Conservation (phyloP, 2,888 invertebrate species). For the Apeira syringaria region DNA sequence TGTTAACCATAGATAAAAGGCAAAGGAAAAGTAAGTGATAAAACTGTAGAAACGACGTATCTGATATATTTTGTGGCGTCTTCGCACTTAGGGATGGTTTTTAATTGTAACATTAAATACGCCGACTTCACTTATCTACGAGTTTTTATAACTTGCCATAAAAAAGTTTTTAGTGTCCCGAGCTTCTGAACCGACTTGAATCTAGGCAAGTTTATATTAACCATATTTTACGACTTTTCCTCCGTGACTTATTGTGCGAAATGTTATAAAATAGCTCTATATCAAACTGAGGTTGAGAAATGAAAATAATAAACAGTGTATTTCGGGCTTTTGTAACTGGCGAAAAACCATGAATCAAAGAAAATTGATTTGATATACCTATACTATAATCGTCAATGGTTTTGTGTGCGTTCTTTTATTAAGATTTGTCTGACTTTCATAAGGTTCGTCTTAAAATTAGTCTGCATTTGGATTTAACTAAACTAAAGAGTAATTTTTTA, state of each 20-base stretch:
- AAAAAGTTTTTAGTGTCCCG: constrained; percentile 26
- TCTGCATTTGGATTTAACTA: too few species aligned
- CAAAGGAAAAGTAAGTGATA: constrained; percentile 26
- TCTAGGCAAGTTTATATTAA: constrained; percentile 13
- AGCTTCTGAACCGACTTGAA: constrained; percentile 6
- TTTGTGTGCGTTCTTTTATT: too few species aligned
- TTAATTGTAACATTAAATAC: constrained; percentile 49
- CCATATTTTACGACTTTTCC: constrained; percentile 15
- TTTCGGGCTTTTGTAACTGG: too few species aligned
- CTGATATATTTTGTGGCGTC: constrained; percentile 21
- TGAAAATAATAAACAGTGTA: not conserved
- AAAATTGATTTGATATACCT: too few species aligned
- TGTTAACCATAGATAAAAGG: too few species aligned
- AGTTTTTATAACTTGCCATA: constrained; percentile 25
- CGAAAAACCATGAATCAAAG: too few species aligned
- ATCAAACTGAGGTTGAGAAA: not conserved
- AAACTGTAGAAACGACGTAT: too few species aligned
- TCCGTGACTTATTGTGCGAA: constrained; percentile 10
- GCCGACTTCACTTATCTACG: constrained; percentile 28
- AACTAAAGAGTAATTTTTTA: too few species aligned
- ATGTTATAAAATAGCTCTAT: constrained; percentile 9
- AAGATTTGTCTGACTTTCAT: too few species aligned
- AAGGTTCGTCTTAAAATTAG: too few species aligned
- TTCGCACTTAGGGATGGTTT: constrained; percentile 27
- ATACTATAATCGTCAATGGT: too few species aligned